phyloP scores from a whole-genome alignment of 2,113 vertebrate genomes.

The Chloropsis hardwickii region DNA sequence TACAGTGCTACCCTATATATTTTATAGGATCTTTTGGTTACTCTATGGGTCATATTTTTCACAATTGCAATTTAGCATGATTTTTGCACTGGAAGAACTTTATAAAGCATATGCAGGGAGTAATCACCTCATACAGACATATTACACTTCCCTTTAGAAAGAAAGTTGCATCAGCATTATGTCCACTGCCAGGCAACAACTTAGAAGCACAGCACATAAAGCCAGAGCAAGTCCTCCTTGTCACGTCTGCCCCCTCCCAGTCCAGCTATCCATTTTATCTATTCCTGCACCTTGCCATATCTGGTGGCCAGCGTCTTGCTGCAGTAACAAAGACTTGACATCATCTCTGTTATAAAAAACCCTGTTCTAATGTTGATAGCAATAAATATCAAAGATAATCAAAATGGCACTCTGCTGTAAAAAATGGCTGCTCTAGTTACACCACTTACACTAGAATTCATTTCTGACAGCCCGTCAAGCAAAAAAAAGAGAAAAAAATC shows the following conservation, averaged over 20 bases:
- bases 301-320: background rate
- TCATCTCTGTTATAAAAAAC: background rate
- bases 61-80: background rate
- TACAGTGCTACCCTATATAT: background rate
- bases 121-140: background rate
- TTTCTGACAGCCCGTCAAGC: background rate
- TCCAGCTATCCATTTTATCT: background rate
- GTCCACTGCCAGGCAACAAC: background rate
- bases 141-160: background rate
- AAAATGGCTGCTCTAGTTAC: background rate
- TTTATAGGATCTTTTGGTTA: background rate
- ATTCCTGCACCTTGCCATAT: background rate
- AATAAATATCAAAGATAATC: background rate
- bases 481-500: background rate
- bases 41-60: background rate
- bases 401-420: background rate
- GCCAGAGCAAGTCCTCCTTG: background rate
- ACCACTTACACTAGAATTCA: background rate
- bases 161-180: background rate
- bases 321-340: background rate
- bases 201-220: background rate
- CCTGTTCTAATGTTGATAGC: background rate
- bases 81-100: background rate
- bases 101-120: background rate
- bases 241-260: background rate